Evolutionary conservation across 2,888 invertebrate genomes (phyloP).

Genomic region (Pheosia tremula): DNA sequence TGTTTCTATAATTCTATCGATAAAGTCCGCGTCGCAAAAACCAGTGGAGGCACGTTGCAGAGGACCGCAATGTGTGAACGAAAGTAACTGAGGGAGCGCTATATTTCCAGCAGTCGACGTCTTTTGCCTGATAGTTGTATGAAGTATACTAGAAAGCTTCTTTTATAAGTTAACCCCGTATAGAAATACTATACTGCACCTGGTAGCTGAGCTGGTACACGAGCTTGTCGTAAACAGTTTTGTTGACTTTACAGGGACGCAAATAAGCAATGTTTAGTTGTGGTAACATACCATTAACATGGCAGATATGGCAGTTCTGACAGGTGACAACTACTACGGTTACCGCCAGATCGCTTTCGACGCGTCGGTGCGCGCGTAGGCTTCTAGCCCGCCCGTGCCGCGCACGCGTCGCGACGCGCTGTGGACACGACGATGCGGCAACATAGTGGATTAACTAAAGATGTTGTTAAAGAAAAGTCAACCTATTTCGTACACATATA

Average conservation of each 20-base stretch:
- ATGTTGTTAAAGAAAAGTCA: constrained; percentile 61
- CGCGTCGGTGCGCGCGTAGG: constrained; percentile 45
- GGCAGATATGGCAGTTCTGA: constrained; percentile 42
- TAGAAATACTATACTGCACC: background rate
- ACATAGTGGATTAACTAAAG: background rate
- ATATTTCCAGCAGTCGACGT: no score
- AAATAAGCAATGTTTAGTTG: background rate
- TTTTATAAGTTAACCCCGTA: no score
- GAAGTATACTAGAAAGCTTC: no score
- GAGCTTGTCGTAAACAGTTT: constrained; percentile 8
- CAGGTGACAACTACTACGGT: constrained; percentile 36
- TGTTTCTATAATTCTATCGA: no score
- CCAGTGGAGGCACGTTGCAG: no score
- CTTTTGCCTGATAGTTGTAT: no score
- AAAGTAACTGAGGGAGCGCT: no score
- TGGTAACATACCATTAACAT: constrained; percentile 9
- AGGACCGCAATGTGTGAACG: no score
- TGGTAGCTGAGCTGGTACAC: background rate
- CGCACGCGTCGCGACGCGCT: constrained; percentile 12
- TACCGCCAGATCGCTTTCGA: constrained; percentile 42
- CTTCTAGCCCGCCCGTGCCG: constrained; percentile 39
- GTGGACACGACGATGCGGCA: no score
- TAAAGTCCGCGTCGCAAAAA: no score
- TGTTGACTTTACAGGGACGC: constrained; percentile 2
- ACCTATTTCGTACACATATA: constrained; percentile 7